Evolutionary conservation across 2,113 vertebrate species (phyloP).

Genomic region (Ceratotherium simum): DNA sequence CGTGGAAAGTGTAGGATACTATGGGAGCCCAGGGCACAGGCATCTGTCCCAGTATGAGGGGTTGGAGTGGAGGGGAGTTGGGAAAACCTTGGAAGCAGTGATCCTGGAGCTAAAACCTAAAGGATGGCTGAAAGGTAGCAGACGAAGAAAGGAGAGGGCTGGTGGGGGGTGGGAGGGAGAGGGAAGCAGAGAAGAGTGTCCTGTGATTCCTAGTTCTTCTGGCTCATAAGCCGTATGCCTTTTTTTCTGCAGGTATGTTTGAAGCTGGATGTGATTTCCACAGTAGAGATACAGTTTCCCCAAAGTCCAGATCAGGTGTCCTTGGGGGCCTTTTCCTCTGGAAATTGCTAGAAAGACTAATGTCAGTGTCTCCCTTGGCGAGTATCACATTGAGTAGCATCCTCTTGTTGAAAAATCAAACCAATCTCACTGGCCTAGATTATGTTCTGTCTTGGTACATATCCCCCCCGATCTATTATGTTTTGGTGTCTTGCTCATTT

Average conservation of each 20-base stretch:
- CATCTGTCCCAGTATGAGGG: neutral
- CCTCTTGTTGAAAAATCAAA: neutral
- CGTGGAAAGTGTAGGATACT: accelerated
- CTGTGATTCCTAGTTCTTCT: neutral
- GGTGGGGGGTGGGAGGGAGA: neutral
- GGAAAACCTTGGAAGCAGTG: neutral
- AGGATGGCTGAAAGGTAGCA: neutral
- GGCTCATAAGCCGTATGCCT: neutral
- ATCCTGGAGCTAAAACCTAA: neutral
- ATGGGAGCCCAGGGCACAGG: neutral
- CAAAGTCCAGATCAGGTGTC: neutral
- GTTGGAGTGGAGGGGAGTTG: neutral
- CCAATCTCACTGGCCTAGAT: neutral
- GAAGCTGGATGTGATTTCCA: neutral
- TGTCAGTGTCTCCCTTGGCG: neutral
- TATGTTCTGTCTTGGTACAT: neutral
- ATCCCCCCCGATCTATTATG: neutral
- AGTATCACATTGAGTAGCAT: neutral
- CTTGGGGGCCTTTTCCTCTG: neutral
- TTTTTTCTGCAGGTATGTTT: neutral
- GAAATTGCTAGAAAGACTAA: neutral
- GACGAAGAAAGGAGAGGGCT: neutral
- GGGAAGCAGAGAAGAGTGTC: neutral
- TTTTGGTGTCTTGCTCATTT: neutral
- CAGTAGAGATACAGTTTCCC: neutral